Percentiles rank a stretch among this genome's conserved stretches.
Conservation (phyloP, 2,888 invertebrate genomes). For the Ctenicera cuprea region DNA sequence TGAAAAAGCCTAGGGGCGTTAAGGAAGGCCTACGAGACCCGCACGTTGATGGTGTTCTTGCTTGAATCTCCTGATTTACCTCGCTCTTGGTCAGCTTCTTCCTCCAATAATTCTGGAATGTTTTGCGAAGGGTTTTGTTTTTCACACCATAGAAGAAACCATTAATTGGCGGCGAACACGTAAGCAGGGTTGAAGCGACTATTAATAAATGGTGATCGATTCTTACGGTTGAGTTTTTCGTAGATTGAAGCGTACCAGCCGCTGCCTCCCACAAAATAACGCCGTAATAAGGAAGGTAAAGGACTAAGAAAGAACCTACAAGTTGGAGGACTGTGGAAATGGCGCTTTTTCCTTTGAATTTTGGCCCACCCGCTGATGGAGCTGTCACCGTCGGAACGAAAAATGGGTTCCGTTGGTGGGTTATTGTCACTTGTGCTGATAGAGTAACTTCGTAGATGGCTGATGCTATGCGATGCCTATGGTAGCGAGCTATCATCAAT, state of each 20-base stretch:
- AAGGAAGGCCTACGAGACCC: constrained; percentile 84
- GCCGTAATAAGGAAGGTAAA: constrained; percentile 85
- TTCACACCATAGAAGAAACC: constrained; percentile 87
- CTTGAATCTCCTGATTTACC: constrained; percentile 87
- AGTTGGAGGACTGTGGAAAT: constrained; percentile 83
- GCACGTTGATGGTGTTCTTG: constrained; percentile 85
- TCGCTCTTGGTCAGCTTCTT: constrained; percentile 87
- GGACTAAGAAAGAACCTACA: constrained; percentile 81
- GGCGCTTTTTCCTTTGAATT: constrained; percentile 76
- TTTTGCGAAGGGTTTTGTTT: constrained; percentile 82
- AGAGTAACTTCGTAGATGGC: constrained; percentile 90
- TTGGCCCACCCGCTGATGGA: constrained; percentile 72
- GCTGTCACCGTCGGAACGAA: constrained; percentile 81
- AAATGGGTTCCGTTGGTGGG: constrained; percentile 88
- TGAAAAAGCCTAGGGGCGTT: constrained; percentile 75
- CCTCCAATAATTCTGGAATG: constrained; percentile 85
- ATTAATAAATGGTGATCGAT: constrained; percentile 75
- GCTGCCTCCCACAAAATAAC: constrained; percentile 81
- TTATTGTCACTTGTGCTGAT: constrained; percentile 89
- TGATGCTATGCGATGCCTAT: constrained; percentile 88
- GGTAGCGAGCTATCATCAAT: constrained; percentile 81
- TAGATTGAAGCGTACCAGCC: constrained; percentile 64
- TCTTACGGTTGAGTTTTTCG: constrained; percentile 57
- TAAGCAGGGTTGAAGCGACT: constrained; percentile 79
- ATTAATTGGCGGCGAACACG: constrained; percentile 84